phyloP scores from a whole-genome alignment of 2,888 invertebrate species.

The Synanthedon andrenaeformis region DNA sequence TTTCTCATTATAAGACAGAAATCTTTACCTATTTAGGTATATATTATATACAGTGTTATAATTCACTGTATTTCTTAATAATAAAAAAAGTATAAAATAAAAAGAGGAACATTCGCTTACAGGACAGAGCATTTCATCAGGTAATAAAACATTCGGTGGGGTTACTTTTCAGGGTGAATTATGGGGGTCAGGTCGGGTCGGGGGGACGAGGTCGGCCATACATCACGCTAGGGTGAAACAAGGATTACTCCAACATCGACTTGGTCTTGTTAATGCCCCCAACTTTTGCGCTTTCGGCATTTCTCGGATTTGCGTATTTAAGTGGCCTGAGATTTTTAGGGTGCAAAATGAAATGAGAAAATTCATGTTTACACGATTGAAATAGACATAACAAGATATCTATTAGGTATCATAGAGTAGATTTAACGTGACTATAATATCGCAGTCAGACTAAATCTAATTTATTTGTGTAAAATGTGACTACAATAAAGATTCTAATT shows the following conservation, averaged over 20 bases:
- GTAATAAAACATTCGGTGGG: slow-evolving; percentile 51
- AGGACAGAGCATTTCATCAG: slow-evolving; percentile 49
- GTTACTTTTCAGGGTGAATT: slow-evolving; percentile 42
- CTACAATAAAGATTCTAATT: too few relatives aligned
- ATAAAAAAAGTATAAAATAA: too few relatives aligned
- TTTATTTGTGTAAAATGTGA: too few relatives aligned
- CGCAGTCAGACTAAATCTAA: too few relatives aligned
- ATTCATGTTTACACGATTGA: too few relatives aligned
- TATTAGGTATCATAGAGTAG: too few relatives aligned
- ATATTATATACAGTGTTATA: too few relatives aligned
- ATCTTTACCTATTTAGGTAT: too few relatives aligned
- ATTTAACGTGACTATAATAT: too few relatives aligned
- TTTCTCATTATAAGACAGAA: too few relatives aligned
- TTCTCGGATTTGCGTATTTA: slow-evolving; percentile 2
- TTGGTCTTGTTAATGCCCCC: slow-evolving; percentile 28
- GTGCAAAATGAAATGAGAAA: neutral
- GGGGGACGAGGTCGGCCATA: slow-evolving; percentile 26
- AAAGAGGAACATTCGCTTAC: slow-evolving; percentile 5
- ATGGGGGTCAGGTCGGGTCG: slow-evolving; percentile 40
- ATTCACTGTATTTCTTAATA: too few relatives aligned
- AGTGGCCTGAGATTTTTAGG: slow-evolving; percentile 1
- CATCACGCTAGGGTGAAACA: slow-evolving; percentile 24
- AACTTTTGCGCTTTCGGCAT: slow-evolving; percentile 3
- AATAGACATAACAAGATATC: too few relatives aligned
- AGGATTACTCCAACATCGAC: slow-evolving; percentile 34